Conservation (phyloP, 2,888 invertebrate species). For the Parochlus steinenii region DNA sequence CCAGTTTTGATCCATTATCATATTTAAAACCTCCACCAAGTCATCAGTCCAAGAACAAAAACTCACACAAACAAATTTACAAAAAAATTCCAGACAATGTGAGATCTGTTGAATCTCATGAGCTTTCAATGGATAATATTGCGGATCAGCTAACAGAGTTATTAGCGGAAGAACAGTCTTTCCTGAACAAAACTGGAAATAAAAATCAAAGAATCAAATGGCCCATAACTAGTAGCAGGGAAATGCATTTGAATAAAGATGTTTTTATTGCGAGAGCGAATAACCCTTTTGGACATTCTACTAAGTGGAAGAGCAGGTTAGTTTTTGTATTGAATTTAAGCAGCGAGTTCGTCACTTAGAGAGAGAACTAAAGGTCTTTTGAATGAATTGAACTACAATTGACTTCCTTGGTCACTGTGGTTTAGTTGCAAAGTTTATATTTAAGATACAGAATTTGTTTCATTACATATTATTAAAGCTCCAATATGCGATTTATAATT, state of each 20-base stretch:
- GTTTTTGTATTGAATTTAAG: no score
- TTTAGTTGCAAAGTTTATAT: no score
- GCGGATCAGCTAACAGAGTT: conserved; percentile 6
- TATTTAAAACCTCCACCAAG: background rate
- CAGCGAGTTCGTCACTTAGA: no score
- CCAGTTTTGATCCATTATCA: background rate
- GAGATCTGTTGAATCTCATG: background rate
- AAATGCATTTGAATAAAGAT: conserved; percentile 16
- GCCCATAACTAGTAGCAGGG: conserved; percentile 15
- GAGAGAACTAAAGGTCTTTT: no score
- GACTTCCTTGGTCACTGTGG: no score
- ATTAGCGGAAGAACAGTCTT: conserved; percentile 4
- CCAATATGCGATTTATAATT: no score
- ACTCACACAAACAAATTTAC: background rate
- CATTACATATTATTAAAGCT: no score
- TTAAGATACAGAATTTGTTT: no score
- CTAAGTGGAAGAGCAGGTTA: conserved; percentile 25
- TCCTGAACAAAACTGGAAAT: conserved; percentile 7
- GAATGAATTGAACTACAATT: no score
- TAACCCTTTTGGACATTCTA: conserved; percentile 29
- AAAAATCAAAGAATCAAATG: conserved; percentile 13
- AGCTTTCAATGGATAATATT: background rate
- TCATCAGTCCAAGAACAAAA: background rate
- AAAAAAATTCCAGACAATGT: no score
- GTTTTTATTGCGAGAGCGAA: conserved; percentile 26